phyloP scores from a whole-genome alignment of 2,888 invertebrate species.

The Leptothorax acervorum region DNA sequence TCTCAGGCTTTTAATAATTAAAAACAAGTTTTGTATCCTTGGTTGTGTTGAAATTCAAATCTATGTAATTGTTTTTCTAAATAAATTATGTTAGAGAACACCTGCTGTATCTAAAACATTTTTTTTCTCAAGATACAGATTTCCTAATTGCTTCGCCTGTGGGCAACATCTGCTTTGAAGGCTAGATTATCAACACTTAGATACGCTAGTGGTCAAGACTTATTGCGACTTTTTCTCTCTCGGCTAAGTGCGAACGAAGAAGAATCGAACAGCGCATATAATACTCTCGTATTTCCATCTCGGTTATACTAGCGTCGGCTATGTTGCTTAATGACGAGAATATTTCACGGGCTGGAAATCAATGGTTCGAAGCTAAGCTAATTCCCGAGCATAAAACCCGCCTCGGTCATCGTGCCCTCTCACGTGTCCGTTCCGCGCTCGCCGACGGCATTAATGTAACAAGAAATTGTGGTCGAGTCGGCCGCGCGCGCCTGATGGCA shows the following conservation, averaged over 20 bases:
- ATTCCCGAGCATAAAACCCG: slow-evolving; percentile 58
- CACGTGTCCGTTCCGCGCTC: slow-evolving; percentile 42
- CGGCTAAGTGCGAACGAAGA: slow-evolving; percentile 41
- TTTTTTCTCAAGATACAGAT: neutral
- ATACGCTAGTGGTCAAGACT: slow-evolving; percentile 24
- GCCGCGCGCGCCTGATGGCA: slow-evolving; percentile 56
- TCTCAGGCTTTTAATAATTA: neutral
- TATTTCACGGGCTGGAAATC: slow-evolving; percentile 54
- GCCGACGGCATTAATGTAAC: slow-evolving; percentile 63
- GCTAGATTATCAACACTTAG: slow-evolving; percentile 32
- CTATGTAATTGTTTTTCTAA: neutral
- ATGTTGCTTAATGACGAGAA: slow-evolving; percentile 53
- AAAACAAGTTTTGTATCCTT: neutral
- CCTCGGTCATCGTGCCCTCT: slow-evolving; percentile 43
- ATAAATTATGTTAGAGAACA: neutral
- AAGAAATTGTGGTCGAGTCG: slow-evolving; percentile 58
- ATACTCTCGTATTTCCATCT: slow-evolving; percentile 37
- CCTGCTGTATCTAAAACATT: neutral
- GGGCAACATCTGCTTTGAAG: slow-evolving; percentile 25
- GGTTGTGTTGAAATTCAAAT: neutral
- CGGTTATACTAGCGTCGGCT: slow-evolving; percentile 38
- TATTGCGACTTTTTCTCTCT: slow-evolving; percentile 19
- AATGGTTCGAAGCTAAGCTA: slow-evolving; percentile 58
- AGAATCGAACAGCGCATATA: slow-evolving; percentile 40
- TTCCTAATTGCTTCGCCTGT: slow-evolving; percentile 31